Conservation (phyloP, 2,888 invertebrate species). For the Polyploca ridens region DNA sequence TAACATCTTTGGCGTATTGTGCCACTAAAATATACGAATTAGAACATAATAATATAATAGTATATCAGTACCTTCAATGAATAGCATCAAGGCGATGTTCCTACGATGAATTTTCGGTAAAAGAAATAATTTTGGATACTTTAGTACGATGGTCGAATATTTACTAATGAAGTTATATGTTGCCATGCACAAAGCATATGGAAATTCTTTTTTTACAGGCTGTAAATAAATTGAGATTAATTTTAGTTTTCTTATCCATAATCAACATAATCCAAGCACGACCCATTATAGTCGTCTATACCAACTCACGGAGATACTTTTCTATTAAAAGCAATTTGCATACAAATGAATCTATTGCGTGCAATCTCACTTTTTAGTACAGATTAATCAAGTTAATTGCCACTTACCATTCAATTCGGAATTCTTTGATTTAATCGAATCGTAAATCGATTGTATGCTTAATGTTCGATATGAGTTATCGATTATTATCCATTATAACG, state of each 20-base stretch:
- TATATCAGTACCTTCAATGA: too few species aligned
- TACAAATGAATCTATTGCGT: slow-evolving; percentile 43
- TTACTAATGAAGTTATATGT: too few species aligned
- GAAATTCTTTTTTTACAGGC: neutral
- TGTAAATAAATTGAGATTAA: neutral
- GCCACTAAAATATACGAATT: too few species aligned
- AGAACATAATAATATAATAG: too few species aligned
- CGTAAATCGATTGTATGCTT: slow-evolving; percentile 6
- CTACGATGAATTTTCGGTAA: too few species aligned
- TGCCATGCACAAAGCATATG: too few species aligned
- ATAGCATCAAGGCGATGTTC: too few species aligned
- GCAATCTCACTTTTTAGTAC: slow-evolving; percentile 20
- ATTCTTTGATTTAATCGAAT: slow-evolving; percentile 14
- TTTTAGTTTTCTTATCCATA: neutral
- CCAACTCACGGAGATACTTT: slow-evolving; percentile 33
- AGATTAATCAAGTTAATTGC: slow-evolving; percentile 12
- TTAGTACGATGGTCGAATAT: too few species aligned
- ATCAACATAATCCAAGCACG: slow-evolving; percentile 2
- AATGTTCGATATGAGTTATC: slow-evolving; percentile 10
- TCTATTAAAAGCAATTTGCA: slow-evolving; percentile 44
- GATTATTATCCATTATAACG: slow-evolving; percentile 9
- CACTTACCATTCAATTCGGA: slow-evolving; percentile 14
- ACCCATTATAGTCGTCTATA: slow-evolving; percentile 18
- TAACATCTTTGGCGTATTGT: too few species aligned
- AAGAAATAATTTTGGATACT: too few species aligned